Evolutionary conservation across 1,140 invertebrate species (phyloP).

Genomic region (Mya arenaria): DNA sequence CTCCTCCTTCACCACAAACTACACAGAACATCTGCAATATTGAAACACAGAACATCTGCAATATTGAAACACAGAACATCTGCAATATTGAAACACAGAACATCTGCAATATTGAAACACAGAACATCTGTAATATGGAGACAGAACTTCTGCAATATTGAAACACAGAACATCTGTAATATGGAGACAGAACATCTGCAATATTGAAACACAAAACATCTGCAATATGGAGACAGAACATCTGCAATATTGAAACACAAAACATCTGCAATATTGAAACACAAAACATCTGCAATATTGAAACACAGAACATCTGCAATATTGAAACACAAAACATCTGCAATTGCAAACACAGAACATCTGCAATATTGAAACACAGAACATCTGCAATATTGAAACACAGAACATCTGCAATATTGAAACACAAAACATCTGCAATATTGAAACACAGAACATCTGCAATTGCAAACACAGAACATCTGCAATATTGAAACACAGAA

Average conservation of each 20-base stretch:
- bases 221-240: background rate
- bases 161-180: background rate
- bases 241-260: background rate
- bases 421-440: background rate
- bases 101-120: background rate
- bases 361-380: background rate
- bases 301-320: background rate
- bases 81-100: background rate
- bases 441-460: background rate
- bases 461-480: background rate
- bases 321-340: background rate
- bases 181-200: background rate
- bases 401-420: background rate
- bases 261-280: background rate
- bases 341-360: background rate
- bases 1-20: constrained; percentile 21
- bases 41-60: background rate
- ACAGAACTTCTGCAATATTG: background rate
- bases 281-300: background rate
- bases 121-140: background rate
- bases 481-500: background rate
- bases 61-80: background rate
- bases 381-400: background rate
- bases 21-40: constrained; percentile 40
- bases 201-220: background rate